A percentile compares a stretch with the other conserved stretches of the same genome.
These are phyloP conservation scores for Potamilus streckersoni DNA, from an alignment of 1,140 invertebrate species.

Conservation along the genomic window DNA sequence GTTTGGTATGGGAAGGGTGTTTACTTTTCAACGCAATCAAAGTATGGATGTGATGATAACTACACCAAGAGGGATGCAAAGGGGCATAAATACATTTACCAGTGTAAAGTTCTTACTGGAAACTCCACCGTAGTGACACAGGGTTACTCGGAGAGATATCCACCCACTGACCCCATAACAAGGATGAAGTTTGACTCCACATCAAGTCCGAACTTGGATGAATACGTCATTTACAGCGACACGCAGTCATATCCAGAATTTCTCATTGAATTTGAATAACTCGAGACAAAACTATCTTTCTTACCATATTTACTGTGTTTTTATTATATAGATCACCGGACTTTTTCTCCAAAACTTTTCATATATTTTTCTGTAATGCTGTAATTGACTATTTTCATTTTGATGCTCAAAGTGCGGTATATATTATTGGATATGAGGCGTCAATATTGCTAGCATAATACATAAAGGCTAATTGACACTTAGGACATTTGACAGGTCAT, in stretches of 20 bases:
- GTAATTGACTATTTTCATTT: no score
- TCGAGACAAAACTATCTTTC: no score
- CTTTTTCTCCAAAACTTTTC: no score
- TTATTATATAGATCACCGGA: no score
- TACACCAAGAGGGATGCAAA: slow-evolving; percentile 5
- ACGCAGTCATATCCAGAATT: slow-evolving; percentile 18
- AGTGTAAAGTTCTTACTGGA: slow-evolving; percentile 9
- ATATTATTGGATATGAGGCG: no score
- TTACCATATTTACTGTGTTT: no score
- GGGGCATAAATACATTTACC: slow-evolving; percentile 2
- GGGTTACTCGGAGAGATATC: slow-evolving; percentile 3
- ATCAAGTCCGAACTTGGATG: background rate
- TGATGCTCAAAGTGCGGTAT: no score
- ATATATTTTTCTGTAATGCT: no score
- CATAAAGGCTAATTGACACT: no score
- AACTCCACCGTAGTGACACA: background rate
- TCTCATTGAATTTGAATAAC: slow-evolving; percentile 9
- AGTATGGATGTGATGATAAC: background rate
- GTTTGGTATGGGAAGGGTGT: background rate
- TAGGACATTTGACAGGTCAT: no score
- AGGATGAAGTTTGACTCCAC: background rate
- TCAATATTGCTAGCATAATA: no score
- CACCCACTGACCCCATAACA: background rate
- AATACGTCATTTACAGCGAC: slow-evolving; percentile 20
- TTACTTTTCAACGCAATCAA: slow-evolving; percentile 13